phyloP scores from a whole-genome alignment of 2,797 vertebrate genomes.

The Onychomys torridus region DNA sequence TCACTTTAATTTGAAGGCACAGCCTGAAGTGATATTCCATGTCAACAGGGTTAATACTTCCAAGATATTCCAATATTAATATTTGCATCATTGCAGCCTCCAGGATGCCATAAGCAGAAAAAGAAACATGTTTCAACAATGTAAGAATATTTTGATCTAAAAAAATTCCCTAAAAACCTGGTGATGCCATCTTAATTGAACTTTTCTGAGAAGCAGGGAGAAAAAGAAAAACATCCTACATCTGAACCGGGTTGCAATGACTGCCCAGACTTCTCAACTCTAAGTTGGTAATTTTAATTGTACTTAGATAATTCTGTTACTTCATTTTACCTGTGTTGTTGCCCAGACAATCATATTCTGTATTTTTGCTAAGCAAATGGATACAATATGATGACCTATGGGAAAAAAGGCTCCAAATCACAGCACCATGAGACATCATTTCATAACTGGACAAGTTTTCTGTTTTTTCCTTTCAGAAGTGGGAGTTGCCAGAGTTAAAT shows the following conservation, averaged over 20 bases:
- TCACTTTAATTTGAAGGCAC: slow-evolving; percentile 53
- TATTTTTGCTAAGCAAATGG: slow-evolving; percentile 56
- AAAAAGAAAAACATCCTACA: neutral
- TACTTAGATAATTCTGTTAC: slow-evolving; percentile 37
- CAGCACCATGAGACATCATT: neutral
- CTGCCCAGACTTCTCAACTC: neutral
- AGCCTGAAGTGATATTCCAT: slow-evolving; percentile 62
- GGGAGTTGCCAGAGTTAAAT: slow-evolving; percentile 52
- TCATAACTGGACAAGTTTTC: neutral
- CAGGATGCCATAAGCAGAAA: neutral
- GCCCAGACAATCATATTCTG: slow-evolving; percentile 55
- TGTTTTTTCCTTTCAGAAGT: slow-evolving; percentile 54
- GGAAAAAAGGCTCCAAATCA: neutral
- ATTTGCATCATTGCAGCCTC: rapidly evolving
- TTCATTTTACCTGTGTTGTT: slow-evolving; percentile 52
- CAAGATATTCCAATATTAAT: slow-evolving; percentile 60
- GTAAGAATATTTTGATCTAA: slow-evolving; percentile 64
- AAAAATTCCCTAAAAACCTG: slow-evolving; percentile 65
- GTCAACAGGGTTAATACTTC: slow-evolving; percentile 29
- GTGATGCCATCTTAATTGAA: neutral
- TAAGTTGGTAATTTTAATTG: slow-evolving; percentile 67
- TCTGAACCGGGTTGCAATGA: neutral
- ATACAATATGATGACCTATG: neutral
- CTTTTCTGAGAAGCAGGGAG: neutral
- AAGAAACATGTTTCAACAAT: slow-evolving; percentile 53